Conservation (phyloP, 2,113 vertebrate species). For the Megaceryle maxima region DNA sequence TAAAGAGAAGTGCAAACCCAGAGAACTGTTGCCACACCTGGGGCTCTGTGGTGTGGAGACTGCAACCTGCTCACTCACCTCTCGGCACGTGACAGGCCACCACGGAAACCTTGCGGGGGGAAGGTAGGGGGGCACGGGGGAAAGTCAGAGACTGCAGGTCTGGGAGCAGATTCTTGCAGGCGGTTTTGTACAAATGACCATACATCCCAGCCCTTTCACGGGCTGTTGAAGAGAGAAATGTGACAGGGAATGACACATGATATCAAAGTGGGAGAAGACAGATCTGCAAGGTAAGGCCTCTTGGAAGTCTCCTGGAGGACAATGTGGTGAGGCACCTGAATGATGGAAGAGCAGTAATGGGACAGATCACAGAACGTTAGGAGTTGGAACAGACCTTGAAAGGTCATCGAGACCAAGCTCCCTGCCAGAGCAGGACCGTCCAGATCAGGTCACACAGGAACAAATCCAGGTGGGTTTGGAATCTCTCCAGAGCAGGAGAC, state of each 20-base stretch:
- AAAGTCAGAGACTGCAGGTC: neutral
- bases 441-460: no score
- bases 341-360: neutral
- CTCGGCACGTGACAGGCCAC: neutral
- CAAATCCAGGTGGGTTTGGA: no score
- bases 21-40: neutral
- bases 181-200: neutral
- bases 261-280: neutral
- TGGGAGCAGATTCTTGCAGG: neutral
- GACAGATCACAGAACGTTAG: neutral
- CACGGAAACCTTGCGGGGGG: neutral
- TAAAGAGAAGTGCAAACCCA: neutral
- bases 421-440: no score
- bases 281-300: neutral
- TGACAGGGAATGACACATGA: accelerated
- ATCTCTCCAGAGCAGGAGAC: no score
- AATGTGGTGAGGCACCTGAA: neutral
- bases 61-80: neutral
- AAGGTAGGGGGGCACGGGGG: neutral
- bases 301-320: neutral
- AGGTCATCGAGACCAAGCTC: no score
- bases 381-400: no score
- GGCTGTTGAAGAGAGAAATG: neutral
- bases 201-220: accelerated
- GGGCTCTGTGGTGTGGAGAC: neutral